Evolutionary conservation across 2,113 vertebrate genomes (phyloP).

Genomic region (Peucedramus taeniatus): DNA sequence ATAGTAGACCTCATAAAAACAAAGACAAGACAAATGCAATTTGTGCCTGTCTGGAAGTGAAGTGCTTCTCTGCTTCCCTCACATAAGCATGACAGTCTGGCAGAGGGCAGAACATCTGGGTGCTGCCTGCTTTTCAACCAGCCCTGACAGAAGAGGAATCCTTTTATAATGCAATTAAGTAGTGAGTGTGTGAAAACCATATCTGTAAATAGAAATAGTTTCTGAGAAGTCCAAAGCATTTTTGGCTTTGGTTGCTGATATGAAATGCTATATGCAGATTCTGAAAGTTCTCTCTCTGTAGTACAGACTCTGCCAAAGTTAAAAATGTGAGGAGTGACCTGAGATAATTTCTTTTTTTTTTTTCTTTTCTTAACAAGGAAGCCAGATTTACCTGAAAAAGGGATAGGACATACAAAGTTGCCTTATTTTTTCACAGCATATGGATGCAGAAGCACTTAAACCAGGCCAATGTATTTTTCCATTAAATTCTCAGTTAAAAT

Average conservation of each 20-base stretch:
- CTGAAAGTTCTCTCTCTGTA: neutral
- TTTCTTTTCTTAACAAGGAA: neutral
- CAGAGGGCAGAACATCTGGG: neutral
- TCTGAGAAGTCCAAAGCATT: neutral
- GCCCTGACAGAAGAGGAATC: neutral
- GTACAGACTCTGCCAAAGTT: neutral
- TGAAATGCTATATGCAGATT: neutral
- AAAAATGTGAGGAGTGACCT: neutral
- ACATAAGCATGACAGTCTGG: neutral
- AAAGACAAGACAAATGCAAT: neutral
- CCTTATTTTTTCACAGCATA: neutral
- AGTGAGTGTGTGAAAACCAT: neutral
- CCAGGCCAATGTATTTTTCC: neutral
- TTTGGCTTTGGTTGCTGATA: neutral
- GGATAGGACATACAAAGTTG: neutral
- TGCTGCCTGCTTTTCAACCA: neutral
- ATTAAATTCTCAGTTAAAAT: neutral
- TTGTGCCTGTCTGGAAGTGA: neutral
- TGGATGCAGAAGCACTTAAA: neutral
- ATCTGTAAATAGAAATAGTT: neutral
- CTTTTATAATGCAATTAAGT: neutral
- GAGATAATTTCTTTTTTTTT: neutral
- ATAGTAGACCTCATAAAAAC: conserved; percentile 19
- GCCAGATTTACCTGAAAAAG: neutral
- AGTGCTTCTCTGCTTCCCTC: neutral